These are phyloP conservation scores for Xanthia icteritia DNA, from an alignment of 2,888 invertebrate genomes.

Conservation along the genomic window DNA sequence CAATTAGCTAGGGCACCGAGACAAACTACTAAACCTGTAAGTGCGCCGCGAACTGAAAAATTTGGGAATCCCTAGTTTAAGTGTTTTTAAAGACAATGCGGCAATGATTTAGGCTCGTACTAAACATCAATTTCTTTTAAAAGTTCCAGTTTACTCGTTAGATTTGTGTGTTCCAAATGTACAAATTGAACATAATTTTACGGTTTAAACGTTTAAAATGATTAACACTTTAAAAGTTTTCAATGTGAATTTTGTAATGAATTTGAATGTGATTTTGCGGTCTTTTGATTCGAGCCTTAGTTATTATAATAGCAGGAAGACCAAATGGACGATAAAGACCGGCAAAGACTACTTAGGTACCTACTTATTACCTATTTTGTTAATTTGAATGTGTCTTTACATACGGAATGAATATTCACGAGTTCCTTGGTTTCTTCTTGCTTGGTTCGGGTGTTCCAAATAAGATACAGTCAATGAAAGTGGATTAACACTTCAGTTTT, in stretches of 20 bases:
- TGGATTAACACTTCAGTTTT: no score
- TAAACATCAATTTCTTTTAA: neutral
- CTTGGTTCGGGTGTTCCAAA: neutral
- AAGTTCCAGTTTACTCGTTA: neutral
- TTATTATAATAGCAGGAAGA: neutral
- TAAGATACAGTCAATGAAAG: neutral
- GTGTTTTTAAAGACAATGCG: neutral
- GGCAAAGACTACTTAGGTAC: neutral
- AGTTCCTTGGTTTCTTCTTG: neutral
- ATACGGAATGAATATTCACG: neutral
- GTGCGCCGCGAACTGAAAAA: no score
- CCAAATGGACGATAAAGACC: neutral
- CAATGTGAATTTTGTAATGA: neutral
- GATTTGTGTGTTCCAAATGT: neutral
- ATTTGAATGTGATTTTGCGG: no score
- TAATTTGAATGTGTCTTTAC: neutral
- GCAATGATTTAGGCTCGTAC: neutral
- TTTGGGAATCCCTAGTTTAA: no score
- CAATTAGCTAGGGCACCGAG: no score
- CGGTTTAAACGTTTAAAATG: no score
- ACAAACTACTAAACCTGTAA: no score
- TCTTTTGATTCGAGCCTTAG: neutral
- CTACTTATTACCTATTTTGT: neutral
- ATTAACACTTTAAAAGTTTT: neutral
- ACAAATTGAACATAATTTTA: neutral